Base-by-base conservation (phyloP, 2,888 invertebrate genomes). In the Gastracanthus pulcherrimus region DNA sequence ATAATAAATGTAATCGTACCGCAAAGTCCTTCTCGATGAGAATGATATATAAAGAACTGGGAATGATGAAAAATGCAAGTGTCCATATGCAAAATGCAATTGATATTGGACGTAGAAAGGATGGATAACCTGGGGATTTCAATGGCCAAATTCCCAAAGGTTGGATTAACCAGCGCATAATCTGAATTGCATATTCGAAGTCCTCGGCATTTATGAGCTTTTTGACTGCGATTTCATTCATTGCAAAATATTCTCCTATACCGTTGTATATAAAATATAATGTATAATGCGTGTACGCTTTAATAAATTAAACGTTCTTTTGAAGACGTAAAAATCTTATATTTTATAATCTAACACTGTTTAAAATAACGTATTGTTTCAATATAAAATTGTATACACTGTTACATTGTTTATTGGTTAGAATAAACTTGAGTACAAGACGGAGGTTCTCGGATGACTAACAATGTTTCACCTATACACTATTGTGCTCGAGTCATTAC, bases 141-240 rank as follows among this genome's bases (percentile, higher is more conserved):
- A 64, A 0, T 2, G 80, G 80, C 81, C 83, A 83, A 29, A 78
- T 45, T 13, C 80, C 80, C 1, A 77, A 36, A 9, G 66, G 34
- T 38, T 58, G 26, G 0, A 76, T 31, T 0, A 76, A 1, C 38
- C 66, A 67, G 3, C 41, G 34, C 9, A 45, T 16, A 19, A 76
- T 67, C 2, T 38, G 31, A 1, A 67, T 55, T 2, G 76, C 16
- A 23, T 67, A 55, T 5, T 76, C n/a, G 23, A 76, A 74, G 0
- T 74, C 62, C 5, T 60, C 60, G 16, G 2, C 6, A 6, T 51
- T 51, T 19, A 51, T 19, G 1, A 51, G 9, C 9, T 51, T 0
- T 23, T 23, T 7, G 1, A 23, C 3, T 0, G n/a, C n/a, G n/a
- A n/a, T n/a, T n/a, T n/a, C n/a, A n/a, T n/a, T n/a, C n/a, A n/a